phyloP scores from a whole-genome alignment of 2,797 vertebrate genomes.

The Aeoliscus strigatus region DNA sequence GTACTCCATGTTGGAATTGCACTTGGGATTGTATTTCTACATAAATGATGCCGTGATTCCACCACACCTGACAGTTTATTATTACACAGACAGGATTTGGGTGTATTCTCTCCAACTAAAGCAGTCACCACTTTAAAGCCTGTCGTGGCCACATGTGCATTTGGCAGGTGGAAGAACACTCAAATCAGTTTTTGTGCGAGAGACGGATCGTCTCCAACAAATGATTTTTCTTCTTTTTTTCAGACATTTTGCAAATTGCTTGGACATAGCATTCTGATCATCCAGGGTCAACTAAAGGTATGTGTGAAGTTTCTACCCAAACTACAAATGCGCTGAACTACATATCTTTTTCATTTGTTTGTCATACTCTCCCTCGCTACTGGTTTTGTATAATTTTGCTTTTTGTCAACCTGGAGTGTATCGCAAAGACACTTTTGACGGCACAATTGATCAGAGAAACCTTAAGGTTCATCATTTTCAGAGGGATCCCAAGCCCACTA shows the following conservation, averaged over 20 bases:
- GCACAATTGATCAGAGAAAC: background rate
- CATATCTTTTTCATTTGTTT: background rate
- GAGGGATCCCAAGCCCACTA: background rate
- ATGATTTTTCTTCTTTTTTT: background rate
- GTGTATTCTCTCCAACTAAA: too few relatives aligned
- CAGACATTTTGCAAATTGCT: constrained; percentile 23
- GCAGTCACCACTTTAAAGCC: too few relatives aligned
- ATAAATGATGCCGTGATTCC: too few relatives aligned
- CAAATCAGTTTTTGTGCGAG: too few relatives aligned
- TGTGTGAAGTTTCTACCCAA: constrained; percentile 24
- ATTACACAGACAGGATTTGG: too few relatives aligned
- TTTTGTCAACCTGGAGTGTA: background rate
- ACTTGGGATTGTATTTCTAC: too few relatives aligned
- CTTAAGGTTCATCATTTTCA: constrained; percentile 17
- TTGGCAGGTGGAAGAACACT: too few relatives aligned
- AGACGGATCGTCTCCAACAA: too few relatives aligned
- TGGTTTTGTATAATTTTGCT: background rate
- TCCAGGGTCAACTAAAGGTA: constrained; percentile 52
- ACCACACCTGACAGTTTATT: too few relatives aligned
- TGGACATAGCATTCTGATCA: constrained; percentile 19
- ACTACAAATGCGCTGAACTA: constrained; percentile 2
- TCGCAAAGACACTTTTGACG: background rate
- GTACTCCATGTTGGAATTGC: constrained; percentile 1
- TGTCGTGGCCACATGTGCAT: too few relatives aligned
- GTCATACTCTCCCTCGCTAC: background rate